A percentile compares a stretch with the other conserved stretches of the same genome.
phyloP scores from a whole-genome alignment of 2,888 invertebrate genomes.

The Acrobasis repandana region DNA sequence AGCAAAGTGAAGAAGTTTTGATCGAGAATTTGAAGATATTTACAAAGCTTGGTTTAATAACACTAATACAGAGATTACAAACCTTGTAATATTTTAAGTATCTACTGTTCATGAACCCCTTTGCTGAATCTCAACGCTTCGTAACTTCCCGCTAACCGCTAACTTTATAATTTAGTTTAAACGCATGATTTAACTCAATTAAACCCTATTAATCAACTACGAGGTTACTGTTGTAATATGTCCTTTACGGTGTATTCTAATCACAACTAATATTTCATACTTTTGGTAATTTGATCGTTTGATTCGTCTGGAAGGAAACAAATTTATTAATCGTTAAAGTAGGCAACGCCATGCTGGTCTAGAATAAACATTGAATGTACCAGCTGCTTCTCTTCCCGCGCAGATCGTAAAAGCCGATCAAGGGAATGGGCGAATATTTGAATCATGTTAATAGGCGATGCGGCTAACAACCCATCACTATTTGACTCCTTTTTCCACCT shows the following conservation, averaged over 20 bases:
- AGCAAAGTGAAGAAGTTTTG: too few relatives aligned
- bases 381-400: too few relatives aligned
- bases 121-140: background rate
- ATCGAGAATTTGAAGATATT: too few relatives aligned
- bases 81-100: background rate
- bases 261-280: background rate
- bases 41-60: too few relatives aligned
- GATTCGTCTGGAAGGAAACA: background rate
- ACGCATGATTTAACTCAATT: constrained; percentile 16
- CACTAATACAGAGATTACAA: background rate
- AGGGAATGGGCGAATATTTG: too few relatives aligned
- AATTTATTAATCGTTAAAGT: background rate
- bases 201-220: constrained; percentile 3
- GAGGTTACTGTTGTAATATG: background rate
- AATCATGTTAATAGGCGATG: too few relatives aligned
- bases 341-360: too few relatives aligned
- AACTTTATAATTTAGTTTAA: constrained; percentile 15
- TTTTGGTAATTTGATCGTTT: background rate
- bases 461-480: too few relatives aligned
- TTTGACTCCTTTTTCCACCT: too few relatives aligned
- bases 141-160: background rate
- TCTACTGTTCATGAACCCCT: background rate
- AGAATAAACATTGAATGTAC: too few relatives aligned
- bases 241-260: background rate
- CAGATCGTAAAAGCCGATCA: too few relatives aligned